Evolutionary conservation across 2,888 invertebrate genomes (phyloP).

Genomic region (Cerastis leucographa): DNA sequence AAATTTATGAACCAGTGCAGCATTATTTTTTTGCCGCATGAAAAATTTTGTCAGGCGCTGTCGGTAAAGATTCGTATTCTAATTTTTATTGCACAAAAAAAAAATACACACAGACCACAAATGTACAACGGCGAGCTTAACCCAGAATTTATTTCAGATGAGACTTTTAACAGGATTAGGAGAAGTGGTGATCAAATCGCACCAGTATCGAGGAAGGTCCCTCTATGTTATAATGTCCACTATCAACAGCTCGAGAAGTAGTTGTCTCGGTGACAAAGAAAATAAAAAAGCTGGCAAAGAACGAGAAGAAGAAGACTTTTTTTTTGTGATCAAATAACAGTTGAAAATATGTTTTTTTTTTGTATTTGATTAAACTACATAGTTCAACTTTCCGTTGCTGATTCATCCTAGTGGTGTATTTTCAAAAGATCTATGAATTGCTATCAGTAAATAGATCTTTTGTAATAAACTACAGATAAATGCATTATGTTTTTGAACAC

Average conservation of each 20-base stretch:
- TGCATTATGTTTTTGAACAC: neutral
- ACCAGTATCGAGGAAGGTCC: too few species aligned
- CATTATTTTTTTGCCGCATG: neutral
- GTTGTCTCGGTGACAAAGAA: too few species aligned
- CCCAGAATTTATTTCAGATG: too few species aligned
- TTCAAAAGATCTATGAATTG: neutral
- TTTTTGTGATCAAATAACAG: too few species aligned
- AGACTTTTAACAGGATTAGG: too few species aligned
- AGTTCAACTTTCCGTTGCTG: neutral
- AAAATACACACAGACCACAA: too few species aligned
- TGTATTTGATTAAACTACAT: neutral
- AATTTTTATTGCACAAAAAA: neutral
- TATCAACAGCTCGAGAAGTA: too few species aligned
- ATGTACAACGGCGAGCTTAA: too few species aligned
- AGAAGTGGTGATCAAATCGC: too few species aligned
- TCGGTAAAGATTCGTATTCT: neutral
- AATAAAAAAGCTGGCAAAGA: too few species aligned
- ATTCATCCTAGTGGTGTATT: neutral
- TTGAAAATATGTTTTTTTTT: neutral
- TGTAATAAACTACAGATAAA: neutral
- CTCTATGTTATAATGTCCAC: too few species aligned
- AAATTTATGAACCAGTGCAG: neutral
- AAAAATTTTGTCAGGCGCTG: neutral
- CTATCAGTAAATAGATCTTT: neutral
- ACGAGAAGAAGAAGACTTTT: too few species aligned